phyloP scores from a whole-genome alignment of 1,140 invertebrate genomes.

The Triops cancriformis region DNA sequence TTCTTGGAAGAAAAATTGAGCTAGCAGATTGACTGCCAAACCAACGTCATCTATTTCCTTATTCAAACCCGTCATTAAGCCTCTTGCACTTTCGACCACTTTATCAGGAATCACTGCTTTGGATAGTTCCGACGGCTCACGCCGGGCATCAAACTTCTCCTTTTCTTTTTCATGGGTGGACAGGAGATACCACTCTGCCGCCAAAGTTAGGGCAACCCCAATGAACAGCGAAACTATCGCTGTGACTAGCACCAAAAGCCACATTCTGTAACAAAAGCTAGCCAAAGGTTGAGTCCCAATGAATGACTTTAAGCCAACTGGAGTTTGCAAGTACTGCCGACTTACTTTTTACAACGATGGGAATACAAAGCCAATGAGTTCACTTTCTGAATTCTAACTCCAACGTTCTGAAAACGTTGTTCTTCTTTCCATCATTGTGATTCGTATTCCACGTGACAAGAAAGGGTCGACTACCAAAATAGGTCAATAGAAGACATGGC shows the following conservation, averaged over 20 bases:
- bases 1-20: conserved; percentile 27
- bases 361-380: too few relatives aligned
- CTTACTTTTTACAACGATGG: too few relatives aligned
- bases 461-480: too few relatives aligned
- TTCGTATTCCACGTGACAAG: too few relatives aligned
- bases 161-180: neutral
- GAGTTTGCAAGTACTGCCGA: neutral
- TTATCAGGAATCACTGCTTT: neutral
- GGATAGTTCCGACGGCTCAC: neutral
- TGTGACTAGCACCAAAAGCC: neutral
- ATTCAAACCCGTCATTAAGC: neutral
- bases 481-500: too few relatives aligned
- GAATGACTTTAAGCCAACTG: neutral
- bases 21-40: conserved; percentile 23
- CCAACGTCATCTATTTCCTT: conserved; percentile 19
- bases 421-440: too few relatives aligned
- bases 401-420: too few relatives aligned
- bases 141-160: neutral
- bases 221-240: neutral
- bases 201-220: neutral
- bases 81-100: neutral
- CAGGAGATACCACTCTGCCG: neutral
- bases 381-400: too few relatives aligned
- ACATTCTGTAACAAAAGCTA: neutral
- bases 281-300: neutral